Evolutionary conservation across 2,888 invertebrate genomes (phyloP).

Genomic region (Thera obeliscata): DNA sequence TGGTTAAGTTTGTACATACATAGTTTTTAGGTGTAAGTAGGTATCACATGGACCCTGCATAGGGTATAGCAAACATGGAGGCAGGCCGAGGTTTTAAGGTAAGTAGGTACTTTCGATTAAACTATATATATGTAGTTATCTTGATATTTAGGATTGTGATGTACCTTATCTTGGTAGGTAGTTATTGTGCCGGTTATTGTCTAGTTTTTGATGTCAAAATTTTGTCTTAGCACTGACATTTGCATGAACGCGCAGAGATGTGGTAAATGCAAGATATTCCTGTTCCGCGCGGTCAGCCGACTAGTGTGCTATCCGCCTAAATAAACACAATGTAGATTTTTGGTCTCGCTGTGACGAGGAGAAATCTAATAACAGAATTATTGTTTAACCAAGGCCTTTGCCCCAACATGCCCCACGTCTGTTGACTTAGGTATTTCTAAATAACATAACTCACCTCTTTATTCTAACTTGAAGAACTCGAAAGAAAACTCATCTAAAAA

Average conservation of each 20-base stretch:
- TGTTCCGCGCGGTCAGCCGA: not conserved
- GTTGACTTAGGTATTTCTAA: slow-evolving; percentile 62
- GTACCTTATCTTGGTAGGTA: no score
- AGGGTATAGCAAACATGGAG: no score
- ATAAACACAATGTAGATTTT: slow-evolving; percentile 28
- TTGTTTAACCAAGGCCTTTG: slow-evolving; percentile 56
- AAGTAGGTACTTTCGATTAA: no score
- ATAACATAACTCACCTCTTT: slow-evolving; percentile 54
- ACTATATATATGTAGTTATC: no score
- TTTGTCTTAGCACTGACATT: not conserved
- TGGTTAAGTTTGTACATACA: no score
- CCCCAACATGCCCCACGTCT: slow-evolving; percentile 52
- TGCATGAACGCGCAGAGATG: not conserved
- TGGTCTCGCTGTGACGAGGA: slow-evolving; percentile 23
- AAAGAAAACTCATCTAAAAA: not conserved
- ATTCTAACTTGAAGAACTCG: slow-evolving; percentile 35
- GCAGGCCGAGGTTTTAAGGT: no score
- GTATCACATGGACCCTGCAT: no score
- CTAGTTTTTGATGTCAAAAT: no score
- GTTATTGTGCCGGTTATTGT: no score
- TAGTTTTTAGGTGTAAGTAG: no score
- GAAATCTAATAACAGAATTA: slow-evolving; percentile 62
- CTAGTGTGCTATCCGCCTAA: not conserved
- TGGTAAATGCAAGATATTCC: not conserved
- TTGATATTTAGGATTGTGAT: no score